Base-by-base conservation (phyloP, 1,140 invertebrate species). In the Drosophila melanica region DNA sequence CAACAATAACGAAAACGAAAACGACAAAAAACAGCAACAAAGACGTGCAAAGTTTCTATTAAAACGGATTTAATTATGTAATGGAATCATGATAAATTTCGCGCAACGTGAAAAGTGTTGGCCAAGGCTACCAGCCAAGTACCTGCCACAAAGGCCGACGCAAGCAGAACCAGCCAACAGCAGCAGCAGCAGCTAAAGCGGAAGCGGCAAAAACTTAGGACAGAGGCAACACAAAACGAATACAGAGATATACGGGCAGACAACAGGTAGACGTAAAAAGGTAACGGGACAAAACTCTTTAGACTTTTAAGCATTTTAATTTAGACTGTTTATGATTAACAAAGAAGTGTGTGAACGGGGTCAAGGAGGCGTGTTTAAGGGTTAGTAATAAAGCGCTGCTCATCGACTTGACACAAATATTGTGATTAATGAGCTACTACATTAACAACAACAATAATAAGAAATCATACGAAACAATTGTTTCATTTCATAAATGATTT, bases 11-110 rank as follows among this genome's bases (percentile, higher is more conserved):
- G 71, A n/a, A 41, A 69, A 20, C 18, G 70, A 27, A 37, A 67
- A 55, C 54, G 58, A 54, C 44, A 77, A 1, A 54, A 66, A 39
- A n/a, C 45, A 41, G 47, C 42, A 71, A 71, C 54, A 79, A 77
- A 89, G 82, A 89, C 77, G 84, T 71, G 79, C 76, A 87, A 87
- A 87, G 84, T 87, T 87, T 87, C 84, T 87, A 87, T 87, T 87
- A 87, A 90, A 90, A 90, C 87, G 76, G 82, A 90, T 90, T 90
- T 90, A 90, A 90, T 90, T 90, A 90, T 82, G 86, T 90, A 90
- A 90, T 90, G 79, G 82, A 90, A 90, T 90, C 79, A 90, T 90
- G 79, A 90, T 87, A 80, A 90, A 82, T 90, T 89, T 87, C 82
- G 81, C 82, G 82, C 82, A 89, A 87, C 82, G 82, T 89, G 84